phyloP scores from a whole-genome alignment of 2,113 vertebrate species.

The Scortum barcoo region DNA sequence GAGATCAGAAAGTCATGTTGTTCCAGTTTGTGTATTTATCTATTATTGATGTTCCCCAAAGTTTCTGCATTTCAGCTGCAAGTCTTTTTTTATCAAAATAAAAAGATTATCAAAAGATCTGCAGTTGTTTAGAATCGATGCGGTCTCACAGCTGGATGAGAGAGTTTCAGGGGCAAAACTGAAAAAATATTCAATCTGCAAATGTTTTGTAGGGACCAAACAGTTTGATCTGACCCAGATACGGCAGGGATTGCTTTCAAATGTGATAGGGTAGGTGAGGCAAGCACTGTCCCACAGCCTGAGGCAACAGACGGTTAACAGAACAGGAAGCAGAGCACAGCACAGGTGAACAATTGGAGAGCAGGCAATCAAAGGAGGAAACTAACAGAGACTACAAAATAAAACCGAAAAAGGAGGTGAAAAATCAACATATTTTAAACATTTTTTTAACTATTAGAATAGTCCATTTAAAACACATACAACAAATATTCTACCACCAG shows the following conservation, averaged over 20 bases:
- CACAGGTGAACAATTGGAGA: too few relatives aligned
- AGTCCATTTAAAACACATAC: too few relatives aligned
- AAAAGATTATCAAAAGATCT: slow-evolving; percentile 75
- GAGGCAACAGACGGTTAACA: too few relatives aligned
- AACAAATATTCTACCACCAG: too few relatives aligned
- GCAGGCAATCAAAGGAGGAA: too few relatives aligned
- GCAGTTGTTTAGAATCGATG: slow-evolving; percentile 58
- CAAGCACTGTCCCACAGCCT: too few relatives aligned
- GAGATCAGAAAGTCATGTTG: slow-evolving; percentile 30
- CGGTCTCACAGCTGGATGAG: slow-evolving; percentile 62
- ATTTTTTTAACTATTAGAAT: too few relatives aligned
- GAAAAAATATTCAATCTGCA: slow-evolving; percentile 27
- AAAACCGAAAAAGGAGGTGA: too few relatives aligned
- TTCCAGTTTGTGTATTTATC: slow-evolving; percentile 45
- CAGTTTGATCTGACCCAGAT: slow-evolving; percentile 9
- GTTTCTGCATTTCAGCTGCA: slow-evolving; percentile 51
- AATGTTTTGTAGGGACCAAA: slow-evolving; percentile 1
- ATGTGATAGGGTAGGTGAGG: too few relatives aligned
- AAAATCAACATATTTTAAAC: too few relatives aligned
- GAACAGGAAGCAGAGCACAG: too few relatives aligned
- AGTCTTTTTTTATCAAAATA: slow-evolving; percentile 53
- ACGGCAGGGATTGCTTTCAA: too few relatives aligned
- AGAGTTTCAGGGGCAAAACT: slow-evolving; percentile 24
- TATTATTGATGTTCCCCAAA: slow-evolving; percentile 73
- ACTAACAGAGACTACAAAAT: not conserved